phyloP scores from a whole-genome alignment of 2,797 vertebrate genomes.

The Centropyge bicolor region DNA sequence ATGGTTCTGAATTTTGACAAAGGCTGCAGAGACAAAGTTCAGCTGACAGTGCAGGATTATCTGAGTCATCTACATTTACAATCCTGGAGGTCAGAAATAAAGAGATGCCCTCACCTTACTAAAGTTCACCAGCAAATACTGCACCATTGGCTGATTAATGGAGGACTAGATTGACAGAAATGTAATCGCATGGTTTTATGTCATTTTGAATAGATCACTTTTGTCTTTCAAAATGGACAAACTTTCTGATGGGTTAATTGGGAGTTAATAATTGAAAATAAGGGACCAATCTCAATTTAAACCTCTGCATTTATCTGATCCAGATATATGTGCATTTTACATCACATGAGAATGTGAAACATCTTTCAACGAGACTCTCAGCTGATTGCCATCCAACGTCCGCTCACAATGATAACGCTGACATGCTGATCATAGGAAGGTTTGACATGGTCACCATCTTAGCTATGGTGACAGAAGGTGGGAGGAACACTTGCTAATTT shows the following conservation, averaged over 20 bases:
- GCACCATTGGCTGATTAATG: not conserved
- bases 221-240: not conserved
- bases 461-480: too few species aligned
- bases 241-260: not conserved
- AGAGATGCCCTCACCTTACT: not conserved
- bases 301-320: too few species aligned
- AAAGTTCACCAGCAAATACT: not conserved
- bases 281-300: not conserved
- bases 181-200: not conserved
- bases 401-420: too few species aligned
- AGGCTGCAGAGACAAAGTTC: conserved; percentile 14
- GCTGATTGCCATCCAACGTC: too few species aligned
- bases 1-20: conserved; percentile 41
- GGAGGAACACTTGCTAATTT: not conserved
- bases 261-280: not conserved
- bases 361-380: too few species aligned
- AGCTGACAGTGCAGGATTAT: conserved; percentile 25
- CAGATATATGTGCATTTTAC: too few species aligned
- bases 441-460: not conserved
- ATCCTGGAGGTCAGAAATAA: conserved; percentile 13
- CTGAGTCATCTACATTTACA: not conserved
- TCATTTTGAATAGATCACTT: not conserved
- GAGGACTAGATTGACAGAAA: not conserved
- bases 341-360: too few species aligned
- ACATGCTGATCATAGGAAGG: too few species aligned